Evolutionary conservation across 2,888 invertebrate species (phyloP).

Genomic region (Abrostola tripartita): DNA sequence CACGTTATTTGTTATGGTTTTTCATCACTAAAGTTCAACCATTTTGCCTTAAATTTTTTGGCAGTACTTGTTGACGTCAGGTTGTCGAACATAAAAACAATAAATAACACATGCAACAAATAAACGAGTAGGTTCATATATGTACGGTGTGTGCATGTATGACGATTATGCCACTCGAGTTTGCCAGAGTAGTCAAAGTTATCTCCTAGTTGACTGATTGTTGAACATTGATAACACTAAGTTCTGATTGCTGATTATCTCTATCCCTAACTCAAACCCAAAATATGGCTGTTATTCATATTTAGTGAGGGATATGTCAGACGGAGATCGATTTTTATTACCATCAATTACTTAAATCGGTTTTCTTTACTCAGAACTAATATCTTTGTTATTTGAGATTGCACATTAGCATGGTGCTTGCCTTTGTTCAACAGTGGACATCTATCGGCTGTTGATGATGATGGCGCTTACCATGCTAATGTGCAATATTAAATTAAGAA

Average conservation of each 20-base stretch:
- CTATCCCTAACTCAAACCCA: slow-evolving; percentile 14
- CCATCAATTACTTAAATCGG: no score
- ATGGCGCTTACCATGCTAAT: neutral
- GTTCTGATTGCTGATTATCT: slow-evolving; percentile 36
- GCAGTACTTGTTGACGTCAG: slow-evolving; percentile 28
- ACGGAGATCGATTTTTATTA: no score
- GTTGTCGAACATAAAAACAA: slow-evolving; percentile 33
- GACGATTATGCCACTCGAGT: slow-evolving; percentile 22
- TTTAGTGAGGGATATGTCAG: no score
- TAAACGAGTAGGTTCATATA: neutral
- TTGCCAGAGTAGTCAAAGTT: slow-evolving; percentile 25
- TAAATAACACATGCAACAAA: slow-evolving; percentile 19
- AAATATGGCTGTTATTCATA: no score
- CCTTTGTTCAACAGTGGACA: no score
- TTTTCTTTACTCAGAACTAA: no score
- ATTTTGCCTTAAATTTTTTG: slow-evolving; percentile 12
- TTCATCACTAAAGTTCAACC: slow-evolving; percentile 18
- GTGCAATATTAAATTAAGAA: neutral
- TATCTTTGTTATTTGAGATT: neutral
- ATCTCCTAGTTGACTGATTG: slow-evolving; percentile 52
- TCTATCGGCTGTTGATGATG: no score
- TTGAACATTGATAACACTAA: slow-evolving; percentile 34
- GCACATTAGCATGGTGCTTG: slow-evolving; percentile 4
- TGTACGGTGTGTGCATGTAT: neutral
- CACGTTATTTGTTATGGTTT: slow-evolving; percentile 16